Base-by-base conservation (phyloP, 30 jellyfish, hydroid and myxozoan genomes). In the Aurelia sp. region DNA sequence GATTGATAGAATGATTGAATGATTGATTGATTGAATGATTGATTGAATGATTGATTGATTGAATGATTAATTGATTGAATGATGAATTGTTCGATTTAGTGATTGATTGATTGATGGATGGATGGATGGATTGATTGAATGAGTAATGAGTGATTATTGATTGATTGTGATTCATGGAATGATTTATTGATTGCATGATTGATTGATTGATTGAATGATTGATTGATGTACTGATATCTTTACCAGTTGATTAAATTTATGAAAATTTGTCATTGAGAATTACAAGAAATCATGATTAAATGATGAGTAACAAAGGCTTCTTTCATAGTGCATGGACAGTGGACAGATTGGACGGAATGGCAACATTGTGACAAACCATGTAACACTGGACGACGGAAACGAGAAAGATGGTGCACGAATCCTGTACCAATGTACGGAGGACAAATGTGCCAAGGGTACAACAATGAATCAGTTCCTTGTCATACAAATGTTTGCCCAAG, bases 381-480 rank as follows among this genome's bases (percentile, higher is more conserved):
- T 63, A 73, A 71, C 31, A 52, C 80, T 9, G 92, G 92, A 23
- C 23, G 30, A 53, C 75, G 79, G 4, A 52, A 22, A 27, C 60
- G 86, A 31, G 53, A 51, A 58, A 62, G 92, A 21, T 68, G 85
- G 79, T 82, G 92, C 67, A 47, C 11, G 1, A 57, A 53, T 27
- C 92, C 92, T 3, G 31, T 82, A 12, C 92, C 92, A 66, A 70
- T n/a, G 73, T 65, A 86, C 51, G 85, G 85, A 22, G 95, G 95
- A 20, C 66, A 62, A 20, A 41, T 10, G 31, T 86, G 95, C 76
- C 48, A 11, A n/a, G 92, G 86, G 19, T 11, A 52, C 48, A 59
- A 71, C 62, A 70, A 59, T 41, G 75, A 82, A 66, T 48, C 92
- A 6, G 35, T 51, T 15, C 48, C 62, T 21, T 82, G 92, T 73